phyloP scores from a whole-genome alignment of 2,797 vertebrate genomes.

The Parauchenoglanis punctatus region DNA sequence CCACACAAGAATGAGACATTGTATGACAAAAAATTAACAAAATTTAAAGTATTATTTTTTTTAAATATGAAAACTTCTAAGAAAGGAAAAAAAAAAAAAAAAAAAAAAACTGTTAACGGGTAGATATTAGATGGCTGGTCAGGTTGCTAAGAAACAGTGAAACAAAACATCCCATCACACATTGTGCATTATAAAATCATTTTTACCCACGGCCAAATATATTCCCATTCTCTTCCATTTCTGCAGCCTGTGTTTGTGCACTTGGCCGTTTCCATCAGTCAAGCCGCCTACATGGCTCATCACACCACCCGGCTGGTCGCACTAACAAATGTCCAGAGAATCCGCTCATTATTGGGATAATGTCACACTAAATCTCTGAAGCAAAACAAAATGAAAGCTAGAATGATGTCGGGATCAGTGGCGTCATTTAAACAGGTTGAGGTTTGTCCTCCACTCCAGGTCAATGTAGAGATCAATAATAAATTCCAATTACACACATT shows the following conservation, averaged over 20 bases:
- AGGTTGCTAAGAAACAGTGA: constrained; percentile 10
- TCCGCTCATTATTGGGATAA: constrained; percentile 9
- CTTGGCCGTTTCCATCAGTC: neutral
- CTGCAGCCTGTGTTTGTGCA: neutral
- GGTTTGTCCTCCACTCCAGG: neutral
- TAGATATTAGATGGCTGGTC: neutral
- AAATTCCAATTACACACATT: neutral
- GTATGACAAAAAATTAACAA: neutral
- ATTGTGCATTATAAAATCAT: neutral
- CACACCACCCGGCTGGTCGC: constrained; percentile 7
- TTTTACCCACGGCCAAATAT: neutral
- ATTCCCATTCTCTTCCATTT: neutral
- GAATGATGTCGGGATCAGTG: neutral
- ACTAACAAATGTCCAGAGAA: constrained; percentile 1
- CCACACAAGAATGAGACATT: neutral
- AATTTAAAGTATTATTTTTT: neutral
- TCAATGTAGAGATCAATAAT: neutral
- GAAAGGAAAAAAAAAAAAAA: too few species aligned
- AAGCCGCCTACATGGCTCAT: constrained; percentile 7
- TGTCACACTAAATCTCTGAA: neutral
- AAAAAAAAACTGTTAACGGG: neutral
- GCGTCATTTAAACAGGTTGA: neutral
- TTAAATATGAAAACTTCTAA: neutral
- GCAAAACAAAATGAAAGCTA: neutral
- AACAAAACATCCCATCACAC: neutral